These are phyloP conservation scores for Bombyx mori DNA, from an alignment of 1,140 invertebrate genomes.

Conservation along the genomic window DNA sequence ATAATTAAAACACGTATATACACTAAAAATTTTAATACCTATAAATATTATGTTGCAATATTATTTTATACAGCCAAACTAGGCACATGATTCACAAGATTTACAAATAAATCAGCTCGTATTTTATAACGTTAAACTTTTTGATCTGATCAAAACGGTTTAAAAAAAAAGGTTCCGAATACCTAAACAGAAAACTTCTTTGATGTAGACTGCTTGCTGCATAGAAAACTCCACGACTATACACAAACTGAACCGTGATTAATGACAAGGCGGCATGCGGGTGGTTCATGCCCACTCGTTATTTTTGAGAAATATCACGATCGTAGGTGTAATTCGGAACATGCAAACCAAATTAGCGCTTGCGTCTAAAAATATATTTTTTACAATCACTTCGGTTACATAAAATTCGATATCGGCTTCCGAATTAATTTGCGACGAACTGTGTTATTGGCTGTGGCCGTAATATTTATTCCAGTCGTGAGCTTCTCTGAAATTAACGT, in stretches of 20 bases:
- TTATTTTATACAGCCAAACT: slow-evolving; percentile 7
- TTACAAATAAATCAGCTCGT: no score
- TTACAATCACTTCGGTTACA: not conserved
- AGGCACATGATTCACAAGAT: slow-evolving; percentile 1
- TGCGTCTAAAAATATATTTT: not conserved
- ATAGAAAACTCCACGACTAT: not conserved
- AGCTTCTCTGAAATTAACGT: no score
- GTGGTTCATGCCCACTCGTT: slow-evolving; percentile 1
- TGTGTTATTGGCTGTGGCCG: no score
- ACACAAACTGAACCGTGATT: not conserved
- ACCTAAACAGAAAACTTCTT: not conserved
- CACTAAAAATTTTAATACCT: slow-evolving; percentile 4
- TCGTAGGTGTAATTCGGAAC: not conserved
- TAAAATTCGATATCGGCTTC: not conserved
- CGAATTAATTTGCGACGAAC: no score
- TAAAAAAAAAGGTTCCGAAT: not conserved
- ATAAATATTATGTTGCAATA: slow-evolving; percentile 4
- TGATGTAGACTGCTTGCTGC: not conserved
- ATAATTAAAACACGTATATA: not conserved
- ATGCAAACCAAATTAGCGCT: slow-evolving; percentile 3
- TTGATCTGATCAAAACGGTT: no score
- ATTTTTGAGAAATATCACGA: slow-evolving; percentile 1
- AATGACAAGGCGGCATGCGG: not conserved
- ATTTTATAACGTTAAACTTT: no score
- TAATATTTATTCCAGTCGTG: no score